Evolutionary conservation across 2,113 vertebrate species (phyloP).

Genomic region (Dromas ardeola): DNA sequence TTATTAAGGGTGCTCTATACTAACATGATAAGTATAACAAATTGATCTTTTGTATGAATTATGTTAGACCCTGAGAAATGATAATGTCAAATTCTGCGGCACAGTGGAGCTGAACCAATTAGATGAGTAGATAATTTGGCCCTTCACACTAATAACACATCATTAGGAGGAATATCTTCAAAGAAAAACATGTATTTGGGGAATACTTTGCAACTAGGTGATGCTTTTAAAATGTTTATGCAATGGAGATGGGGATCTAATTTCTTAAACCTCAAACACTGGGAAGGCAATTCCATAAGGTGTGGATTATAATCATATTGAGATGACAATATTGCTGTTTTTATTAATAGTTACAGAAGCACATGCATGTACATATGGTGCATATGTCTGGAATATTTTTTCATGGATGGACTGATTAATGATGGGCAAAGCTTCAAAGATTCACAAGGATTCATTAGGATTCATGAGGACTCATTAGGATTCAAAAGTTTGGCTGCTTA

Average conservation of each 20-base stretch:
- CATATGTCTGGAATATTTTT: neutral
- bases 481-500: neutral
- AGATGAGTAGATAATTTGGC: slow-evolving; percentile 57
- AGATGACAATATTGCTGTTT: neutral
- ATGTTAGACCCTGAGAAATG: slow-evolving; percentile 57
- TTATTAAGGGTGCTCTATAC: slow-evolving; percentile 41
- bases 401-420: slow-evolving; percentile 6
- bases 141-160: slow-evolving; percentile 29
- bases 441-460: neutral
- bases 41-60: slow-evolving; percentile 58
- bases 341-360: slow-evolving; percentile 16
- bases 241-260: neutral
- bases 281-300: slow-evolving; percentile 1
- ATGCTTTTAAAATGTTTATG: slow-evolving; percentile 31
- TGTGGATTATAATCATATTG: neutral
- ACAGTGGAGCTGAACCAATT: slow-evolving; percentile 59
- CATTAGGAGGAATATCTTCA: slow-evolving; percentile 37
- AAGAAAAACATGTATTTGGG: slow-evolving; percentile 37
- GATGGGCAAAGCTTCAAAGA: slow-evolving; percentile 14
- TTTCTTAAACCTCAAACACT: slow-evolving; percentile 22
- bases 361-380: neutral
- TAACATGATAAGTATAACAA: slow-evolving; percentile 47
- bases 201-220: slow-evolving; percentile 40
- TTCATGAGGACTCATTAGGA: neutral
- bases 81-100: slow-evolving; percentile 37